A percentile compares a stretch with the other conserved stretches of the same genome.
These are phyloP conservation scores for Procambarus clarkii DNA, from an alignment of 1,140 invertebrate species.

Conservation along the genomic window DNA sequence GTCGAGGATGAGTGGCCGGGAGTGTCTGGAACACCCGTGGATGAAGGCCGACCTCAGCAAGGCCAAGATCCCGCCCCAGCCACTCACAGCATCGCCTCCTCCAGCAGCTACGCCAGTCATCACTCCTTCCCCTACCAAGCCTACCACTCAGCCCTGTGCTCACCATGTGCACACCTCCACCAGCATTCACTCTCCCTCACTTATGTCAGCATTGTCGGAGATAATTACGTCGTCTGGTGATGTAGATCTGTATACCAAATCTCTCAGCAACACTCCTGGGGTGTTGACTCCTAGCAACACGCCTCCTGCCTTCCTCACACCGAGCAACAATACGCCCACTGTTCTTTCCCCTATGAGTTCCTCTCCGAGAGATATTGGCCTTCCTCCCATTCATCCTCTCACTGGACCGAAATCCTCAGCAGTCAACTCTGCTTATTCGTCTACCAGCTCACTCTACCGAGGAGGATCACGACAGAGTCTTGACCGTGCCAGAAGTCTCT, in stretches of 20 bases:
- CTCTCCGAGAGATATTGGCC: constrained; percentile 58
- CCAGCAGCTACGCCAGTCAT: constrained; percentile 19
- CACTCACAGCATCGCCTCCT: constrained; percentile 8
- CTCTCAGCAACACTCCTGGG: constrained; percentile 45
- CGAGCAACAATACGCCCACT: constrained; percentile 55
- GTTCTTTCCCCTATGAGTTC: constrained; percentile 62
- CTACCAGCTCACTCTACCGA: constrained; percentile 60
- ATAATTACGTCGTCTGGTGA: constrained; percentile 27
- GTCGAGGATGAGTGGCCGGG: constrained; percentile 80
- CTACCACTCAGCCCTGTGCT: not conserved
- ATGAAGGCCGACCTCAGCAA: constrained; percentile 74
- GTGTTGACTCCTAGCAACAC: constrained; percentile 45
- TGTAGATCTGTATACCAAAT: constrained; percentile 24
- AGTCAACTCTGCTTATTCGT: constrained; percentile 55
- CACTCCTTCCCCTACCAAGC: not conserved
- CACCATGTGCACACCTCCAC: not conserved
- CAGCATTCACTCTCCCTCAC: constrained; percentile 12
- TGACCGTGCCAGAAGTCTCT: constrained; percentile 75
- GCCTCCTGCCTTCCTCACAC: constrained; percentile 42
- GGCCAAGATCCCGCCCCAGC: constrained; percentile 51
- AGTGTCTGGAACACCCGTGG: constrained; percentile 83
- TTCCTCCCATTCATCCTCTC: constrained; percentile 55
- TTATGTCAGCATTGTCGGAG: constrained; percentile 55
- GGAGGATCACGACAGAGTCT: constrained; percentile 65
- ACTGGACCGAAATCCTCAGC: constrained; percentile 41